Conservation (phyloP, 1,140 invertebrate genomes). For the Himalopsyche phryganea region DNA sequence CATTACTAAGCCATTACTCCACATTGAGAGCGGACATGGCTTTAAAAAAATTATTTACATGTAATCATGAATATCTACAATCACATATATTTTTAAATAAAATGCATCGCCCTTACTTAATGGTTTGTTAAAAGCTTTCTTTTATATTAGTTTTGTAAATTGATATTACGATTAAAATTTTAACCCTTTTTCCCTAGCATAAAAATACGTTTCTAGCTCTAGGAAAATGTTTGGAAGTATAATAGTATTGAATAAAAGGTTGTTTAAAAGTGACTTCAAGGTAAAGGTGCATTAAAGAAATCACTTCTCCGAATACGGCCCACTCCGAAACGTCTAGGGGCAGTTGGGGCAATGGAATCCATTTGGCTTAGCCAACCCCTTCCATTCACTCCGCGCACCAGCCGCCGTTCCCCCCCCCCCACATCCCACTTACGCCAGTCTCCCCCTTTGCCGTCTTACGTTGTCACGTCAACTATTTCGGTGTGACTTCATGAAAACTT, state of each 20-base stretch:
- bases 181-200: no score
- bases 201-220: no score
- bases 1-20: no score
- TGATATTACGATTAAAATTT: no score
- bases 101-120: no score
- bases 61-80: no score
- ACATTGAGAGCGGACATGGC: no score
- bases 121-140: no score
- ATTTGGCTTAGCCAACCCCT: conserved; percentile 34
- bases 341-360: conserved; percentile 33
- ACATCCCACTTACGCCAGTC: background rate
- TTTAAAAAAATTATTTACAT: no score
- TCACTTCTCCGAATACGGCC: conserved; percentile 9
- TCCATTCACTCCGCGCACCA: conserved; percentile 8
- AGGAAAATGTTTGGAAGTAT: no score
- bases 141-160: no score
- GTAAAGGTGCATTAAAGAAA: background rate
- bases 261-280: background rate
- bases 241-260: background rate
- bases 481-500: conserved; percentile 1
- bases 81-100: no score
- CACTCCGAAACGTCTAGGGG: conserved; percentile 6
- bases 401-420: background rate
- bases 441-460: conserved; percentile 8
- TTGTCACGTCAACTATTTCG: conserved; percentile 1